Evolutionary conservation across 2,113 vertebrate species (phyloP).

Genomic region (Caracal caracal): DNA sequence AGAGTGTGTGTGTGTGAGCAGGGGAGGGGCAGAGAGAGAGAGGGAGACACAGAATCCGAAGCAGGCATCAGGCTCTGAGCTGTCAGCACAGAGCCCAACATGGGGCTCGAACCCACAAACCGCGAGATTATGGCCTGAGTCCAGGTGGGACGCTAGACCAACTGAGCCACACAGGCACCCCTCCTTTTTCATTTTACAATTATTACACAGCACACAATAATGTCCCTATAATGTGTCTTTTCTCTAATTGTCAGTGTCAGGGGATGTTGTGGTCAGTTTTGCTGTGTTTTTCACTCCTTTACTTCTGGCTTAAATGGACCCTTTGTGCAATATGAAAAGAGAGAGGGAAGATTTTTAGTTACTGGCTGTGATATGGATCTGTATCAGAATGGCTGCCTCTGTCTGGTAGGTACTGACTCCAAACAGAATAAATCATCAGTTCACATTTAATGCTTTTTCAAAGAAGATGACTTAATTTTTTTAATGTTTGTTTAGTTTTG

Average conservation of each 20-base stretch:
- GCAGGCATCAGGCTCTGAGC: no score
- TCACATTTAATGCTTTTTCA: neutral
- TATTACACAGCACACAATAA: neutral
- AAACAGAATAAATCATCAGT: neutral
- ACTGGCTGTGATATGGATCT: neutral
- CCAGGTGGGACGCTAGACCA: no score
- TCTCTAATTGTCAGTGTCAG: neutral
- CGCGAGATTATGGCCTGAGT: no score
- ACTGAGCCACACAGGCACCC: no score
- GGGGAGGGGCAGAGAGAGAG: no score
- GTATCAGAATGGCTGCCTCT: neutral
- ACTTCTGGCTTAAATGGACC: neutral
- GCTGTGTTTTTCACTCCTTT: slow-evolving; percentile 7
- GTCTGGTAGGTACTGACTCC: neutral
- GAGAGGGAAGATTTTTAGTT: neutral
- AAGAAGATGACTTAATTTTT: no score
- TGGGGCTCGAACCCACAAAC: no score
- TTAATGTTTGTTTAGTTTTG: no score
- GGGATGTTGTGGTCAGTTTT: neutral
- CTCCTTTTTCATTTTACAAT: neutral
- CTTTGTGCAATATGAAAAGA: neutral
- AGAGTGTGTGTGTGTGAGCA: no score
- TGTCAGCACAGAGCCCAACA: no score
- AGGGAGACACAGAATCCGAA: no score
- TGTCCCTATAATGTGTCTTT: neutral